Conservation (phyloP, 2,113 vertebrate genomes). For the Loxodonta africana region DNA sequence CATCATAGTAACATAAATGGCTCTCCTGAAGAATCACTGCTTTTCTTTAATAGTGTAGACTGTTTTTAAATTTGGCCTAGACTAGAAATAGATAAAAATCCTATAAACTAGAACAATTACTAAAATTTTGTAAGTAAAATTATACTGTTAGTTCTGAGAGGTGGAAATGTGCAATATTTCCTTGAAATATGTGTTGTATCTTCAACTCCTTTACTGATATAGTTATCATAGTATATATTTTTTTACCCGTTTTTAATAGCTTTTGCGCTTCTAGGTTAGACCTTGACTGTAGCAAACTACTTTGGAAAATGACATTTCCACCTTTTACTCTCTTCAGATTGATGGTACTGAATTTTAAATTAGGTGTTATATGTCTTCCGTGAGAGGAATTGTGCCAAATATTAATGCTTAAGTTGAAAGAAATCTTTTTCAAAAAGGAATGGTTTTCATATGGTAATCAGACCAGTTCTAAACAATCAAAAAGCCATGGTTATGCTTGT, state of each 20-base stretch:
- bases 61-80: neutral
- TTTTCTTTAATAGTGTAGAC: neutral
- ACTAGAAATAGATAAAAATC: constrained; percentile 24
- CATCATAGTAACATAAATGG: neutral
- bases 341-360: constrained; percentile 65
- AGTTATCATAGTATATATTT: neutral
- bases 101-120: neutral
- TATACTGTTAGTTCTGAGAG: constrained; percentile 34
- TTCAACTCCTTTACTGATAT: neutral
- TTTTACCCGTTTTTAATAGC: constrained; percentile 12
- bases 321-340: constrained; percentile 35
- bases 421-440: constrained; percentile 64
- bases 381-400: constrained; percentile 62
- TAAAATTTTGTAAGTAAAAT: constrained; percentile 53
- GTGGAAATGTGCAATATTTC: constrained; percentile 48
- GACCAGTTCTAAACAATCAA: constrained; percentile 72
- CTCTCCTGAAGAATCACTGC: neutral
- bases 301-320: constrained; percentile 61
- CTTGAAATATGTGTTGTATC: constrained; percentile 19
- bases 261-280: constrained; percentile 49
- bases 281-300: constrained; percentile 49
- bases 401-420: constrained; percentile 69
- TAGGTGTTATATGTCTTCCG: constrained; percentile 29
- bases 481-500: constrained; percentile 66
- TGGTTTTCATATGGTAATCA: constrained; percentile 78